phyloP scores from a whole-genome alignment of 2,888 invertebrate genomes.

The Pecten maximus region DNA sequence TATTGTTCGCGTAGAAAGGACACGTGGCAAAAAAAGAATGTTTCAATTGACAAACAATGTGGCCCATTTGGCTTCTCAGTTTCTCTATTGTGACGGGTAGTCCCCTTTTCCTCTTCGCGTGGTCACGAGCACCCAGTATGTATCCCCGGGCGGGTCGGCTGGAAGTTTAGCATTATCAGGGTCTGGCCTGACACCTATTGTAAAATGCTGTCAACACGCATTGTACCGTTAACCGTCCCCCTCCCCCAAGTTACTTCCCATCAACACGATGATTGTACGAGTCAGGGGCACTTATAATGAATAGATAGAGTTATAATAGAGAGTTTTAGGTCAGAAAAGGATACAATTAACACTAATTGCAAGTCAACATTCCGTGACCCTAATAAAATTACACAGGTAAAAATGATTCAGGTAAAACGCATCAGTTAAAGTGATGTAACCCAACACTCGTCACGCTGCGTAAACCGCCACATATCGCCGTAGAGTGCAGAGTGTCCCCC shows the following conservation, averaged over 20 bases:
- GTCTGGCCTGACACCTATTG: background rate
- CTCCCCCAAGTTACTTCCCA: background rate
- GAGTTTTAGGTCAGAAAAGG: conserved; percentile 17
- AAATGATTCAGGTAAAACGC: background rate
- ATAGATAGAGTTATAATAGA: background rate
- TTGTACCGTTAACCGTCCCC: background rate
- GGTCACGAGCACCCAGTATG: background rate
- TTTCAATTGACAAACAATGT: conserved; percentile 13
- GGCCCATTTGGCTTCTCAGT: background rate
- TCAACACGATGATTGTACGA: background rate
- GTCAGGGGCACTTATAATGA: background rate
- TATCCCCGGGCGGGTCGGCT: background rate
- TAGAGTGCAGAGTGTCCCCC: background rate
- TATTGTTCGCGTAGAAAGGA: background rate
- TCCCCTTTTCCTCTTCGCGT: background rate
- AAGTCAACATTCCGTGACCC: conserved; percentile 24
- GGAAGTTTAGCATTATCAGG: background rate
- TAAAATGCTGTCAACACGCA: background rate
- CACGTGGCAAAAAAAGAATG: conserved; percentile 14
- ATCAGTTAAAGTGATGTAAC: background rate
- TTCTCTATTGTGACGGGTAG: background rate
- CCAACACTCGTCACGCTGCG: background rate
- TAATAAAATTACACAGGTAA: background rate
- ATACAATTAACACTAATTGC: conserved; percentile 17
- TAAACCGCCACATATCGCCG: background rate